Evolutionary conservation across 2,113 vertebrate species (phyloP).

Genomic region (Hydrochoerus hydrochaeris): DNA sequence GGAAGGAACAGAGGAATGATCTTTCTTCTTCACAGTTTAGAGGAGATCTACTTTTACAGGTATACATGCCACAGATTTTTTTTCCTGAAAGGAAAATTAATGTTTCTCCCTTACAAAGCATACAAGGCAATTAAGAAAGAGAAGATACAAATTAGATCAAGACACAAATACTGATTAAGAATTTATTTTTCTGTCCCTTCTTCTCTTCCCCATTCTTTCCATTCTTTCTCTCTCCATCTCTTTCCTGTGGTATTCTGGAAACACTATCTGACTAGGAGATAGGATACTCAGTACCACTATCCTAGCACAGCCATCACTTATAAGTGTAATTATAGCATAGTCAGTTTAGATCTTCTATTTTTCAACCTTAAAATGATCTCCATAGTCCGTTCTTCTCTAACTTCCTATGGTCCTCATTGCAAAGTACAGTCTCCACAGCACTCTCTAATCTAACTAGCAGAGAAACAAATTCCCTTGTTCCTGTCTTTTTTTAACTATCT

Average conservation of each 20-base stretch:
- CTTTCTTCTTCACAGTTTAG: background rate
- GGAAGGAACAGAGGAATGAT: background rate
- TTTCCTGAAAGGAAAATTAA: background rate
- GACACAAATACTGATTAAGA: background rate
- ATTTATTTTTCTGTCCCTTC: background rate
- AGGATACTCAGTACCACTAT: background rate
- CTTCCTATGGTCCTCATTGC: background rate
- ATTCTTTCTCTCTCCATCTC: background rate
- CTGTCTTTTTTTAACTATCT: background rate
- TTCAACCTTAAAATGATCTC: background rate
- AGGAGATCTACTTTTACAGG: background rate
- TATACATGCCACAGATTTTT: background rate
- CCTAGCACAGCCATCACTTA: background rate
- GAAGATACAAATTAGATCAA: background rate
- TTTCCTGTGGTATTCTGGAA: background rate
- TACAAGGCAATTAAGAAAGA: background rate
- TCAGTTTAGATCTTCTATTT: background rate
- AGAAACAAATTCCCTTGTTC: background rate
- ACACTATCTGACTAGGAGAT: background rate
- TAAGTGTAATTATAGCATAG: background rate
- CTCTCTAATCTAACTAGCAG: background rate
- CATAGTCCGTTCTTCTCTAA: background rate
- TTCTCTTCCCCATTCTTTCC: background rate
- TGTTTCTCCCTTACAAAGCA: slow-evolving; percentile 21
- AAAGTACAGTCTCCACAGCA: background rate